These are phyloP conservation scores for Apodemia hepburni DNA, from an alignment of 2,888 invertebrate species.

Conservation along the genomic window DNA sequence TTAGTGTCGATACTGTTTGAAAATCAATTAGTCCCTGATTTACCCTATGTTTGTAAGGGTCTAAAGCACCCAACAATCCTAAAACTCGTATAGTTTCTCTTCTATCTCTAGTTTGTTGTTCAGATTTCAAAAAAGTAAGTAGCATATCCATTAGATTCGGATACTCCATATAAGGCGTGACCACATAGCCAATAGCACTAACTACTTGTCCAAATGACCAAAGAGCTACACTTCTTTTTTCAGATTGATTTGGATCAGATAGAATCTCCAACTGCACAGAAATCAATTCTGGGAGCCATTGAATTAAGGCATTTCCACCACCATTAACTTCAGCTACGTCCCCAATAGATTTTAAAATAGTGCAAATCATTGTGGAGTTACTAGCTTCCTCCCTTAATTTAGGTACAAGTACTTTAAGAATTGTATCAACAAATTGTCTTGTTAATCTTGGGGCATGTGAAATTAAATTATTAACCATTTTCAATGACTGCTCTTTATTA, in stretches of 20 bases:
- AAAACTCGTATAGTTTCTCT: slow-evolving; percentile 96
- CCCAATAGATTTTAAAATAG: slow-evolving; percentile 95
- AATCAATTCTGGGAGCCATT: slow-evolving; percentile 94
- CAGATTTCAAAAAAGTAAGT: slow-evolving; percentile 96
- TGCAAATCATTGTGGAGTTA: slow-evolving; percentile 94
- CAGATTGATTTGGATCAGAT: slow-evolving; percentile 95
- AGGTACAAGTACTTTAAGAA: slow-evolving; percentile 93
- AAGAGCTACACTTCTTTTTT: slow-evolving; percentile 95
- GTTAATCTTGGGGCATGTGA: slow-evolving; percentile 96
- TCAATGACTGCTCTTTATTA: slow-evolving; percentile 97
- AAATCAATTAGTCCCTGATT: slow-evolving; percentile 95
- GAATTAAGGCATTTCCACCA: slow-evolving; percentile 91
- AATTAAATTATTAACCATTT: slow-evolving; percentile 96
- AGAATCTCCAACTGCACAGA: slow-evolving; percentile 95
- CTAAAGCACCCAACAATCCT: slow-evolving; percentile 96
- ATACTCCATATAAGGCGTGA: slow-evolving; percentile 96
- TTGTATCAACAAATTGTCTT: slow-evolving; percentile 96
- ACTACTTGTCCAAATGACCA: slow-evolving; percentile 98
- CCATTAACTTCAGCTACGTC: slow-evolving; percentile 96
- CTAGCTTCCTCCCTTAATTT: slow-evolving; percentile 94
- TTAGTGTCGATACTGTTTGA: slow-evolving; percentile 89
- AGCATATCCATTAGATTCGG: slow-evolving; percentile 95
- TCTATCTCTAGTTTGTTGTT: slow-evolving; percentile 92
- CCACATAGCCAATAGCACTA: slow-evolving; percentile 97
- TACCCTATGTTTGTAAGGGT: slow-evolving; percentile 98